Evolutionary conservation across 2,888 invertebrate species (phyloP).

Genomic region (Xanthorhoe spadicearia): DNA sequence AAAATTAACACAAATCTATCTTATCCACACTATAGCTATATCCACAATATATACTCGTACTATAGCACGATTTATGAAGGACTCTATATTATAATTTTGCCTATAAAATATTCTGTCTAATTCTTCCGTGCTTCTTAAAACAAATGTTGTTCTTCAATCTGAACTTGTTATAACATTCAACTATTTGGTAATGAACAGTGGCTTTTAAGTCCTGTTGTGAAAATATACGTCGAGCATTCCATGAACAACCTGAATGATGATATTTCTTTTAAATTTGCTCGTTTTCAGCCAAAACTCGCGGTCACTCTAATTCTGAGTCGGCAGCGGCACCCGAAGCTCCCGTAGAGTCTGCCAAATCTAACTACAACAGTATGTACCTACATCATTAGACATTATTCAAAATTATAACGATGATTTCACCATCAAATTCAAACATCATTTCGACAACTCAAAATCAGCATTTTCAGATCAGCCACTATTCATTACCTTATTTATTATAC

Average conservation of each 20-base stretch:
- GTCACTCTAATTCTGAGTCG: slow-evolving; percentile 55
- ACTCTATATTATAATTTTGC: too few species aligned
- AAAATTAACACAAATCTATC: too few species aligned
- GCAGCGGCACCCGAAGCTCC: slow-evolving; percentile 57
- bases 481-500: slow-evolving; percentile 20
- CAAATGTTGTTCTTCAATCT: too few species aligned
- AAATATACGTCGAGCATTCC: neutral
- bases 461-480: slow-evolving; percentile 30
- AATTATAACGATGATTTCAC: neutral
- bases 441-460: slow-evolving; percentile 15
- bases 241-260: neutral
- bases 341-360: slow-evolving; percentile 69
- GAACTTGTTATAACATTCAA: neutral
- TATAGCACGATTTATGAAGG: too few species aligned
- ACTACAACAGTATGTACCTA: slow-evolving; percentile 73
- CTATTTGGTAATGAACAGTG: slow-evolving; percentile 28
- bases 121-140: too few species aligned
- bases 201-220: slow-evolving; percentile 9
- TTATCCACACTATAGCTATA: too few species aligned
- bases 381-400: slow-evolving; percentile 15
- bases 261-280: slow-evolving; percentile 16
- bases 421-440: slow-evolving; percentile 8
- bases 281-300: slow-evolving; percentile 68
- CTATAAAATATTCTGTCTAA: too few species aligned
- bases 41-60: too few species aligned